phyloP scores from a whole-genome alignment of 2,113 vertebrate genomes.

The Leptobrachium leishanense region DNA sequence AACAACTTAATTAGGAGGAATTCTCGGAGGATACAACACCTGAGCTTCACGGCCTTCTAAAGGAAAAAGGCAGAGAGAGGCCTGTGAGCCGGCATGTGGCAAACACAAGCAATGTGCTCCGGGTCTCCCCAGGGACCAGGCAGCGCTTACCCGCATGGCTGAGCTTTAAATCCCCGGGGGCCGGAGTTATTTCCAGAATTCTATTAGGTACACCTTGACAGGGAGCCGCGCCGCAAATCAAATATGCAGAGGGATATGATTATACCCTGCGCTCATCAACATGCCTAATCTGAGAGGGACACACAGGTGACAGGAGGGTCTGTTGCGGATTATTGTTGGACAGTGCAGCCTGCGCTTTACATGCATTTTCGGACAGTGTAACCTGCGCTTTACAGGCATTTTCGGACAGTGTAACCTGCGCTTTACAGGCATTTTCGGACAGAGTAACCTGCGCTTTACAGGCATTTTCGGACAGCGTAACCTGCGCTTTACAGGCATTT shows the following conservation, averaged over 20 bases:
- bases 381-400: too few species aligned
- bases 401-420: too few species aligned
- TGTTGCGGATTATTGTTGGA: too few species aligned
- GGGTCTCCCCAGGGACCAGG: neutral
- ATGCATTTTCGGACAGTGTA: too few species aligned
- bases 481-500: too few species aligned
- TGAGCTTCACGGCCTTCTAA: neutral
- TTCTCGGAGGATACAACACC: neutral
- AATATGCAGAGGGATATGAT: constrained; percentile 19
- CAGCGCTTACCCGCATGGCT: neutral
- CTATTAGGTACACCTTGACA: neutral
- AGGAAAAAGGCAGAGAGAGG: neutral
- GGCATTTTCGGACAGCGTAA: too few species aligned
- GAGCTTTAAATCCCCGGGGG: neutral
- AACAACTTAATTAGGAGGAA: neutral
- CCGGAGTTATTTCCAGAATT: neutral
- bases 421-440: too few species aligned
- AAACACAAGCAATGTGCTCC: constrained; percentile 6
- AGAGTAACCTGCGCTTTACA: too few species aligned
- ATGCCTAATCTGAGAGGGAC: neutral
- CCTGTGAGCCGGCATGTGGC: neutral
- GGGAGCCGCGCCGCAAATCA: neutral
- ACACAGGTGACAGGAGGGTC: too few species aligned
- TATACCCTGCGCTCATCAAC: constrained; percentile 18
- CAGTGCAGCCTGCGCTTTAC: too few species aligned